Evolutionary conservation across 2,888 invertebrate genomes (phyloP).

Genomic region (Cosmia pyralina): DNA sequence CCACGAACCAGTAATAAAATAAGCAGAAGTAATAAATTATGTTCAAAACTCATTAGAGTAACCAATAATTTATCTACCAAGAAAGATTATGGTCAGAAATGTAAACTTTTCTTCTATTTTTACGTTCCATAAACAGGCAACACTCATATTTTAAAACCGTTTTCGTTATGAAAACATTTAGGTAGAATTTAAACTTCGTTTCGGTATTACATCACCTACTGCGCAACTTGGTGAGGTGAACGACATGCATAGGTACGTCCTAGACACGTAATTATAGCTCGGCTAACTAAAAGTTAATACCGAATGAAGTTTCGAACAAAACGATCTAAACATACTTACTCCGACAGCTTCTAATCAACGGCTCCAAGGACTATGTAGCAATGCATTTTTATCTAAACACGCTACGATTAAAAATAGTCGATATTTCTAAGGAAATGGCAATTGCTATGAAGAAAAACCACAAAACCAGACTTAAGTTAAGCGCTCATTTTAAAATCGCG

Average conservation of each 20-base stretch:
- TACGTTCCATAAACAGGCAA: not conserved
- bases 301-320: constrained; percentile 17
- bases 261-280: constrained; percentile 18
- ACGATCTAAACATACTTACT: constrained; percentile 30
- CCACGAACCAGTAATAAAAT: not conserved
- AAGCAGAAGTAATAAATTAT: not conserved
- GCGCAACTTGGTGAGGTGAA: constrained; percentile 44
- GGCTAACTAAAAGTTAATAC: constrained; percentile 24
- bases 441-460: too few relatives aligned
- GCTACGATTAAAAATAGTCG: not conserved
- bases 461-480: too few relatives aligned
- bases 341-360: constrained; percentile 31
- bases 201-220: constrained; percentile 30
- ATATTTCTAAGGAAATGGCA: too few relatives aligned
- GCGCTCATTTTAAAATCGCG: too few relatives aligned
- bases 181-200: not conserved
- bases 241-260: constrained; percentile 25
- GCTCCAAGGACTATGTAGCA: not conserved
- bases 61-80: not conserved
- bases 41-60: not conserved
- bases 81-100: not conserved
- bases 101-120: not conserved
- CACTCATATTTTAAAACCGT: not conserved
- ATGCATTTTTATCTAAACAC: not conserved
- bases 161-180: constrained; percentile 13